Evolutionary conservation across 1,140 invertebrate species (phyloP), one percentile per base, ranked within the genome.

Genomic region (Drosophila suzukii): DNA sequence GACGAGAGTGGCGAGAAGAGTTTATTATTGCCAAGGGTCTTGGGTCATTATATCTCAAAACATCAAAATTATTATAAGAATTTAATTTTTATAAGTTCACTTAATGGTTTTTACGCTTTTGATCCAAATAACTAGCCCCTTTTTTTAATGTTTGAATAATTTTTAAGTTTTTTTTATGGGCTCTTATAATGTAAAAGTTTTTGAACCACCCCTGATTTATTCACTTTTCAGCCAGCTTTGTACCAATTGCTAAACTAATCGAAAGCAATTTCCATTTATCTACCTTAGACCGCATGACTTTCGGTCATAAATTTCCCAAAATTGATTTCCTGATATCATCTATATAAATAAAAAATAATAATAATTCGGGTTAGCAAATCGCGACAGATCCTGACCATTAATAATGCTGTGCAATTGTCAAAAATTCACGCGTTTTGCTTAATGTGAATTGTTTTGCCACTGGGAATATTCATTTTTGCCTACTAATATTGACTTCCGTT

Each of bases 401-500:
- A 88, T 85, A 88, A 88, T 78, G 78, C 55, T 49, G 66, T 65
- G 44, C 34, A 73, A 78, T 84, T 75, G 57, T 65, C 71, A 81
- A 78, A 74, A 76, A 76, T 67, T 55, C 39, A 27, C 63, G 44
- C 72, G 51, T 65, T 75, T 76, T 75, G 72, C 54, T 59, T 54
- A 81, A 77, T 81, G 77, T 71, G 77, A 80, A 75, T 80, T 80
- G 72, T 81, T 82, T 76, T 63, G 46, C 74, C 61, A 62, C 82
- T 68, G 75, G 54, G 58, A 80, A 80, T 61, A 70, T 89, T 67
- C 65, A 78, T 78, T 80, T 88, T 66, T 81, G 80, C 76, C 85
- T 75, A 81, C 84, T 88, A 88, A 88, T 88, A 89, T 75, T 88
- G 80, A 88, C 80, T 89, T 88, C 84, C 84, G 84, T 55, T 90